Conservation (phyloP, 2,888 invertebrate species). For the Hirtodrosophila cameraria region DNA sequence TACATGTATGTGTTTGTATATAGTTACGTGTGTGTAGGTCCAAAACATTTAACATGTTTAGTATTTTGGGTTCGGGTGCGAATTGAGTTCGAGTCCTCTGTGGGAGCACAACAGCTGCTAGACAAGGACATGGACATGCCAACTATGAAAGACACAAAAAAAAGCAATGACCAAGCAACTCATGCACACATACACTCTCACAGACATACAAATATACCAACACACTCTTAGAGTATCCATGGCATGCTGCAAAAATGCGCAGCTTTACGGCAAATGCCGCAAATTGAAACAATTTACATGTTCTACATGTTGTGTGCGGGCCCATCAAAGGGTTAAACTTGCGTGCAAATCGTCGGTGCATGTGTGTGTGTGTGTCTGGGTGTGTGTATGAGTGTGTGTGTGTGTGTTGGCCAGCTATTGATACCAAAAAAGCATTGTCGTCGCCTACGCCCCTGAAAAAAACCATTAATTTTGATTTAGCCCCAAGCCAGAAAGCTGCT, state of each 20-base stretch:
- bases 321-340: conserved; percentile 76
- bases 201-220: not conserved
- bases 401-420: conserved; percentile 55
- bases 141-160: conserved; percentile 55
- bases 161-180: conserved; percentile 25
- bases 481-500: conserved; percentile 26
- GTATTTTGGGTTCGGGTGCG: conserved; percentile 58
- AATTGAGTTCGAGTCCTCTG: conserved; percentile 34
- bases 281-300: conserved; percentile 81
- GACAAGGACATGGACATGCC: conserved; percentile 61
- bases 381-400: conserved; percentile 6
- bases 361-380: conserved; percentile 6
- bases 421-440: conserved; percentile 59
- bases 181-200: conserved; percentile 20
- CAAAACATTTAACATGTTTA: conserved; percentile 76
- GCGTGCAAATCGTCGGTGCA: conserved; percentile 63
- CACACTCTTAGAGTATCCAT: conserved; percentile 54
- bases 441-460: conserved; percentile 53
- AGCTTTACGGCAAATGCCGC: conserved; percentile 78
- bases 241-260: conserved; percentile 77
- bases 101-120: conserved; percentile 76
- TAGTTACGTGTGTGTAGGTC: conserved; percentile 25
- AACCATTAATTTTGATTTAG: conserved; percentile 83
- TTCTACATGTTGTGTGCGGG: conserved; percentile 74
- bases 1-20: conserved; percentile 3